A percentile compares a stretch with the other conserved stretches of the same genome.
Evolutionary conservation across 2,113 vertebrate genomes (phyloP).

Genomic region (Calidris pugnax): DNA sequence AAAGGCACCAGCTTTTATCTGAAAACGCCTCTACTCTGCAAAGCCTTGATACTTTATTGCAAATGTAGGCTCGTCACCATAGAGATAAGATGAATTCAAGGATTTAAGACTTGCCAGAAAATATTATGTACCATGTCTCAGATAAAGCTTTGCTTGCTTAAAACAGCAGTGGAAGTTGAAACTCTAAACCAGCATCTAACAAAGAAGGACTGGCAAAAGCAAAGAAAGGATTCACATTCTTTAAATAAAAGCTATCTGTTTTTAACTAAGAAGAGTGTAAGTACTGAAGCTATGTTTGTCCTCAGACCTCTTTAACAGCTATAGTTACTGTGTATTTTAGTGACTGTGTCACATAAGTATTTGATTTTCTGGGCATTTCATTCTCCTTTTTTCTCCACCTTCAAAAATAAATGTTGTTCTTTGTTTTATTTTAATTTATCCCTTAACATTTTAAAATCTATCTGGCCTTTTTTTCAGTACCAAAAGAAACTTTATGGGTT

Average conservation of each 20-base stretch:
- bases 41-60: constrained; percentile 27
- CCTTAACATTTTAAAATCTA: neutral
- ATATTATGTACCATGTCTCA: neutral
- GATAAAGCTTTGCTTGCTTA: constrained; percentile 16
- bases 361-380: neutral
- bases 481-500: neutral
- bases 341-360: neutral
- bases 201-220: neutral
- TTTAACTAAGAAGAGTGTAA: neutral
- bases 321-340: neutral
- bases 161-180: constrained; percentile 5
- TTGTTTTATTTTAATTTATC: neutral
- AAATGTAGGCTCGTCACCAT: constrained; percentile 58
- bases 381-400: neutral
- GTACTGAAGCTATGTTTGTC: neutral
- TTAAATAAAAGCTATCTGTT: neutral
- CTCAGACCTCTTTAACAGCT: neutral
- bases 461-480: neutral
- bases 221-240: constrained; percentile 4
- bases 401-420: neutral
- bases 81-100: constrained; percentile 61
- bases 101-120: constrained; percentile 38
- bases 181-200: neutral
- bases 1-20: constrained; percentile 31
- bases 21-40: neutral